Percentiles rank a stretch among this genome's conserved stretches.
These are phyloP conservation scores for Sardinella longiceps DNA, from an alignment of 2,797 vertebrate genomes.

Conservation along the genomic window DNA sequence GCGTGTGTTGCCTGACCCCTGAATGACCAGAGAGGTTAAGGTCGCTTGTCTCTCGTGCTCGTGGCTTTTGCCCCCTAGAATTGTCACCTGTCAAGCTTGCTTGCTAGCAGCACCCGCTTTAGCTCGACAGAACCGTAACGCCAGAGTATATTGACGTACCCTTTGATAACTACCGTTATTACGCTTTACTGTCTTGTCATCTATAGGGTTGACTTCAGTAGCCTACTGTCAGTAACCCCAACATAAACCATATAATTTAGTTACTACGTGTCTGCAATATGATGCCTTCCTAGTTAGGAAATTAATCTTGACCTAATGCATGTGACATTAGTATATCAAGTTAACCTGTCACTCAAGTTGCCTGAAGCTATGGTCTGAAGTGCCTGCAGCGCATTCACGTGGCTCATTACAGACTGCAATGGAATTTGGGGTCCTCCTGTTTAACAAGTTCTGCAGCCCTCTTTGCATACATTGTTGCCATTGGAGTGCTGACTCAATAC, in stretches of 20 bases:
- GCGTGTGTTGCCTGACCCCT: background rate
- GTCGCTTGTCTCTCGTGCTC: background rate
- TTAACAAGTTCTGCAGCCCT: background rate
- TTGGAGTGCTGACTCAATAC: background rate
- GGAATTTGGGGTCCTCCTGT: background rate
- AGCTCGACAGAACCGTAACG: background rate
- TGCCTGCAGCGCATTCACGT: background rate
- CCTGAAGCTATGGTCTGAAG: background rate
- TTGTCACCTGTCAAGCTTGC: background rate
- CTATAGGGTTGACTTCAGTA: background rate
- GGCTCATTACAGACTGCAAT: background rate
- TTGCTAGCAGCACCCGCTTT: background rate
- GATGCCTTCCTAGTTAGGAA: background rate
- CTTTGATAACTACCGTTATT: no score
- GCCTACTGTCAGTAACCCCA: background rate
- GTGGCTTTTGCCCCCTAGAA: background rate
- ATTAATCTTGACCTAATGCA: background rate
- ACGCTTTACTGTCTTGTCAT: background rate
- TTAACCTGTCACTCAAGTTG: background rate
- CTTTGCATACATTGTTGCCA: background rate
- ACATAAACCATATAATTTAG: background rate
- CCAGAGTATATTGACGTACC: no score
- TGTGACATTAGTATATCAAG: background rate
- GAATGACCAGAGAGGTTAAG: background rate
- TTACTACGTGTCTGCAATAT: background rate